A percentile compares a stretch with the other conserved stretches of the same genome.
Evolutionary conservation across 2,797 vertebrate genomes (phyloP).

Genomic region (Pristis pectinata): DNA sequence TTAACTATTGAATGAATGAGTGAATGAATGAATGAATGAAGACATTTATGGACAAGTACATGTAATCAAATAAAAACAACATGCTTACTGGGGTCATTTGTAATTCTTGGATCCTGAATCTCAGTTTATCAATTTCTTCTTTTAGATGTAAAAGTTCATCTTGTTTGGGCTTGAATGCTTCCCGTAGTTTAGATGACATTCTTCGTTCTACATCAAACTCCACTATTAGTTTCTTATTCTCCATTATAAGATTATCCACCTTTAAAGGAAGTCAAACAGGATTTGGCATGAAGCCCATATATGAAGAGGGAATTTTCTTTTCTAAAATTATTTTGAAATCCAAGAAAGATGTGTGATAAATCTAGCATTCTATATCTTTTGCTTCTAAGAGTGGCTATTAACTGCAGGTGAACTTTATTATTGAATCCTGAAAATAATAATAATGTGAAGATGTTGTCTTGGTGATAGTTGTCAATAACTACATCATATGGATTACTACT

Average conservation of each 20-base stretch:
- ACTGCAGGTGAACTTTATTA: neutral
- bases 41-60: neutral
- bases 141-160: constrained; percentile 56
- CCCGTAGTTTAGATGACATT: constrained; percentile 48
- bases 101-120: constrained; percentile 52
- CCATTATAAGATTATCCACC: constrained; percentile 70
- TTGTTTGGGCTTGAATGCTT: constrained; percentile 29
- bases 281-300: neutral
- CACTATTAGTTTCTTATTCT: constrained; percentile 59
- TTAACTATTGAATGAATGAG: too few species aligned
- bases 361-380: neutral
- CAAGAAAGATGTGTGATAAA: neutral
- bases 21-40: too few species aligned
- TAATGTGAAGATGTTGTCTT: neutral
- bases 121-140: constrained; percentile 63
- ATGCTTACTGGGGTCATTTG: constrained; percentile 61
- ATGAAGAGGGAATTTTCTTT: neutral
- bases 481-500: neutral
- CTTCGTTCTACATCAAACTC: constrained; percentile 60
- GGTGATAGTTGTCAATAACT: too few species aligned
- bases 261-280: constrained; percentile 44
- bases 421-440: neutral
- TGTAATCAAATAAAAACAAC: neutral
- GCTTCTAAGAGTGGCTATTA: neutral
- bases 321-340: neutral